Conservation (phyloP, 2,113 vertebrate genomes). For the Actenoides hombroni region DNA sequence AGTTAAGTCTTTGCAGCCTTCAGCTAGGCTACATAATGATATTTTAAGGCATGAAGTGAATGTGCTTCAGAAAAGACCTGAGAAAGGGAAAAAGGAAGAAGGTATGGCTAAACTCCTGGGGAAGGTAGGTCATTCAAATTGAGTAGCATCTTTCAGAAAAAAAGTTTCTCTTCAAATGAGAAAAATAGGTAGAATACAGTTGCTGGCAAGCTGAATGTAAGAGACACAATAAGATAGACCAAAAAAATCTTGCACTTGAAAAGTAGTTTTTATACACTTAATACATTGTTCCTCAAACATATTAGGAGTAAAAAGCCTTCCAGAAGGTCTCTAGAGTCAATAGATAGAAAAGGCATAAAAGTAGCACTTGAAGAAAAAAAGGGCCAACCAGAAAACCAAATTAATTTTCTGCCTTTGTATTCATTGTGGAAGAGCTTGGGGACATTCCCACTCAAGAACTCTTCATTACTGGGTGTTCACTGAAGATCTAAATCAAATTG, state of each 20-base stretch:
- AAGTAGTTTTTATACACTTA: not conserved
- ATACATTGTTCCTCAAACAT: not conserved
- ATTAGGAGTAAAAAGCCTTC: not conserved
- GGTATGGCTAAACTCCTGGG: not conserved
- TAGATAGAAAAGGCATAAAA: not conserved
- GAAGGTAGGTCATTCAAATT: not conserved
- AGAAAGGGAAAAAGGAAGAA: not conserved
- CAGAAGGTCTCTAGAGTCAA: not conserved
- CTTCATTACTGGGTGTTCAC: not conserved
- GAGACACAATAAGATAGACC: not conserved
- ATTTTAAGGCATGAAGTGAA: not conserved
- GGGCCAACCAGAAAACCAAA: not conserved
- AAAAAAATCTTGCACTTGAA: not conserved
- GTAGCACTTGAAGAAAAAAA: not conserved
- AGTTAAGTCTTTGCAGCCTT: not conserved
- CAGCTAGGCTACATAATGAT: fast-evolving
- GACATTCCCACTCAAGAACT: not conserved
- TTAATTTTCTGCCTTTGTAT: not conserved
- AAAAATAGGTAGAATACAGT: not conserved
- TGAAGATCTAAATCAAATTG: not conserved
- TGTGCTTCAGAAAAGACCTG: not conserved
- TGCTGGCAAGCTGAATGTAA: not conserved
- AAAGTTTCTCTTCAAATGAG: not conserved
- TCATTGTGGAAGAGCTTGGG: not conserved
- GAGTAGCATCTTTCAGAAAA: not conserved